Evolutionary conservation across 2,888 invertebrate species (phyloP).

Genomic region (Buathra laborator): DNA sequence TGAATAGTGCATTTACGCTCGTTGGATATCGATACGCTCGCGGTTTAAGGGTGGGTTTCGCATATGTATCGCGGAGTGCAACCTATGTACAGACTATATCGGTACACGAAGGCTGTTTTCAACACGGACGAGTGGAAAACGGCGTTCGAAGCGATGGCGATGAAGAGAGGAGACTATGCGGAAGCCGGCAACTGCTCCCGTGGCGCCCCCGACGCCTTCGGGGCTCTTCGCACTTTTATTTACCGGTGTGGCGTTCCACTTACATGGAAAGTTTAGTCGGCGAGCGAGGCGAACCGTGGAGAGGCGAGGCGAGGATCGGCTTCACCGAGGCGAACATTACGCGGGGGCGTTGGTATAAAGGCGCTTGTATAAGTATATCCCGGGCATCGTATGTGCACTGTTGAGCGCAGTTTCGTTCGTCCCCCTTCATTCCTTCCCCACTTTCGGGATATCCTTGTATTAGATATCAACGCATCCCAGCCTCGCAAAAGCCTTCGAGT

Average conservation of each 20-base stretch:
- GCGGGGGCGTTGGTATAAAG: conserved; percentile 74
- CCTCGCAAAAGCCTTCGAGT: conserved; percentile 73
- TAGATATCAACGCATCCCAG: conserved; percentile 77
- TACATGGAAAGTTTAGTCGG: conserved; percentile 77
- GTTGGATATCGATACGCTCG: conserved; percentile 14
- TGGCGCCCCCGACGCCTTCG: conserved; percentile 64
- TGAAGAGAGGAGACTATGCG: conserved; percentile 41
- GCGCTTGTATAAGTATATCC: conserved; percentile 42
- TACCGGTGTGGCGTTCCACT: conserved; percentile 72
- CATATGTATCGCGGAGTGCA: background rate
- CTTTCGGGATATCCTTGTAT: conserved; percentile 68
- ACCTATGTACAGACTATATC: background rate
- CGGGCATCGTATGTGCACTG: conserved; percentile 8
- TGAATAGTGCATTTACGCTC: conserved; percentile 34
- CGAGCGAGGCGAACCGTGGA: conserved; percentile 50
- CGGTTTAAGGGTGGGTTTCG: background rate
- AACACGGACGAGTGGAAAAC: conserved; percentile 21
- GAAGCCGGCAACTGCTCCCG: conserved; percentile 71
- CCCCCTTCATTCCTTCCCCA: conserved; percentile 56
- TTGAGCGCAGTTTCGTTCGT: conserved; percentile 27
- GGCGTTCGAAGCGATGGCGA: background rate
- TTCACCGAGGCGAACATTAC: conserved; percentile 66
- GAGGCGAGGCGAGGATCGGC: conserved; percentile 34
- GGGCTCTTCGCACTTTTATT: conserved; percentile 74
- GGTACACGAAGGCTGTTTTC: background rate